Evolutionary conservation across 2,113 vertebrate genomes (phyloP).

Genomic region (Apeltes quadracus): DNA sequence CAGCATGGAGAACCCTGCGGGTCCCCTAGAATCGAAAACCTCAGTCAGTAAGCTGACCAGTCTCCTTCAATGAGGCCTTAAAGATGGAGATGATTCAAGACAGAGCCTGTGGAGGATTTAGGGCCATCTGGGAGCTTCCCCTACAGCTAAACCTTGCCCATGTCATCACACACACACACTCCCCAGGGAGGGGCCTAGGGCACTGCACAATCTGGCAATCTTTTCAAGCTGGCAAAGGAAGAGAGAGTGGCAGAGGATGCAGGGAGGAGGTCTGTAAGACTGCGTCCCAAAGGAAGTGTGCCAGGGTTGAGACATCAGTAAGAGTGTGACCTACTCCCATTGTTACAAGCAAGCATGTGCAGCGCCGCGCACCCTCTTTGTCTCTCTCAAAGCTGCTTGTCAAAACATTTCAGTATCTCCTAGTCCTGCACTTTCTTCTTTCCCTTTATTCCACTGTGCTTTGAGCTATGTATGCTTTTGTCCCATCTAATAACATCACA

Average conservation of each 20-base stretch:
- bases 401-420: constrained; percentile 61
- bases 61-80: constrained; percentile 42
- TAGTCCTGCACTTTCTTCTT: constrained; percentile 32
- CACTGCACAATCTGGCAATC: constrained; percentile 62
- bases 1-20: constrained; percentile 7
- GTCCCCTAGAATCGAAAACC: constrained; percentile 4
- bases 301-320: constrained; percentile 68
- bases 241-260: constrained; percentile 44
- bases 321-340: constrained; percentile 71
- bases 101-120: constrained; percentile 20
- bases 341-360: constrained; percentile 54
- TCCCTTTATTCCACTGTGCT: constrained; percentile 43
- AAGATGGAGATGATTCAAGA: constrained; percentile 47
- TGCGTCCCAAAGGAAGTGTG: constrained; percentile 65
- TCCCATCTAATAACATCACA: constrained; percentile 66
- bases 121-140: constrained; percentile 38
- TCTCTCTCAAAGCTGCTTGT: constrained; percentile 57
- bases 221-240: constrained; percentile 32
- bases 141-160: constrained; percentile 37
- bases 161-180: constrained; percentile 41
- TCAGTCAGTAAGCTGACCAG: constrained; percentile 28
- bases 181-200: constrained; percentile 44
- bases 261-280: constrained; percentile 59
- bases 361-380: constrained; percentile 20
- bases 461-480: constrained; percentile 70